Conservation (phyloP, 1,140 invertebrate species). For the Thrips palmi region DNA sequence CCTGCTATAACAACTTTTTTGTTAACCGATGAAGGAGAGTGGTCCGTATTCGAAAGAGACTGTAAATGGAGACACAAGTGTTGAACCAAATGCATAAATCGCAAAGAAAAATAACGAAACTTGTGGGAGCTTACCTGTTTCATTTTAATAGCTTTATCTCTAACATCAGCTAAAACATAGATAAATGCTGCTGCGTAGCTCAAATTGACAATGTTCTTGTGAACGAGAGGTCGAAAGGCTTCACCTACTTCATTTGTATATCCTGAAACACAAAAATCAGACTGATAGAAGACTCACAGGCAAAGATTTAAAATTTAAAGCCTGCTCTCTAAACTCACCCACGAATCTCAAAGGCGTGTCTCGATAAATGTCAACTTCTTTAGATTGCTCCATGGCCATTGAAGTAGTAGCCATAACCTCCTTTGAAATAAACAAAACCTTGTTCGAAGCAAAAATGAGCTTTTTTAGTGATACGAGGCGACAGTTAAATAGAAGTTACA, state of each 20-base stretch:
- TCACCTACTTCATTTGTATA: conserved; percentile 94
- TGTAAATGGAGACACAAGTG: conserved; percentile 1
- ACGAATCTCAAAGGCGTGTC: neutral
- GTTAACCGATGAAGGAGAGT: conserved; percentile 14
- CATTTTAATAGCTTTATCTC: conserved; percentile 52
- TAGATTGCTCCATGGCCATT: no score
- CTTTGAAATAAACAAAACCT: no score
- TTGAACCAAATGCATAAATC: conserved; percentile 16
- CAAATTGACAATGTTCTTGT: conserved; percentile 46
- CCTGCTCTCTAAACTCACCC: conserved; percentile 30
- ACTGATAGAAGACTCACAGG: neutral
- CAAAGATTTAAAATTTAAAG: conserved; percentile 27
- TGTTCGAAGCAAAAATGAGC: no score
- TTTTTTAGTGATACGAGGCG: no score
- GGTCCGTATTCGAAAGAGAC: neutral
- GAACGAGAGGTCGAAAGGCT: conserved; percentile 64
- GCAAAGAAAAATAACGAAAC: conserved; percentile 6
- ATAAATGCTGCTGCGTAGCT: conserved; percentile 64
- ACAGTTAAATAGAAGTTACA: no score
- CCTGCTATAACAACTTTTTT: conserved; percentile 39
- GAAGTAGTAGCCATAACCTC: no score
- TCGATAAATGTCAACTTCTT: neutral
- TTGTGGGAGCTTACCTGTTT: conserved; percentile 8
- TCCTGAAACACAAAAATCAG: conserved; percentile 39
- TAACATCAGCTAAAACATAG: conserved; percentile 76